Conservation (phyloP, 2,113 vertebrate species). For the Astatoreochromis straeleni region DNA sequence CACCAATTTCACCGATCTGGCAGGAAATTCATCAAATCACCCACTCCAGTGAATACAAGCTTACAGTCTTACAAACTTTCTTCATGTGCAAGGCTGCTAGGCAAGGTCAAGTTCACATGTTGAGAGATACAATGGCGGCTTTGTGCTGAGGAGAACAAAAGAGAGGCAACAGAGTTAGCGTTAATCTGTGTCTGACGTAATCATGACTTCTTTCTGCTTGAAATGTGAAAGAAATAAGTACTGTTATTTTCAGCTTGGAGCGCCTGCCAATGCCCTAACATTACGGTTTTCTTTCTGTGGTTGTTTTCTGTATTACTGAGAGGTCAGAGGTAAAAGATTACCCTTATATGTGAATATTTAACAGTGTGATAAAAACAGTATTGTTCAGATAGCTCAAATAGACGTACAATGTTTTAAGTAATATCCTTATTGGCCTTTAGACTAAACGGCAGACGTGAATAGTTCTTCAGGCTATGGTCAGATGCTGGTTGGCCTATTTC, state of each 20-base stretch:
- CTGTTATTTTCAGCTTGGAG: neutral
- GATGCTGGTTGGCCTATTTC: neutral
- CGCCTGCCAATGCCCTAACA: neutral
- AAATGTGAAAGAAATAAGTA: neutral
- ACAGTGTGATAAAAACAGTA: accelerated
- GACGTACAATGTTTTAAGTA: neutral
- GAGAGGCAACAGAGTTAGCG: no score
- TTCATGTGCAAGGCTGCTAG: neutral
- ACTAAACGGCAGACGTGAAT: accelerated
- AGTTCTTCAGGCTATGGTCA: neutral
- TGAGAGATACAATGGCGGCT: neutral
- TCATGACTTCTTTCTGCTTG: neutral
- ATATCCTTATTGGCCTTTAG: neutral
- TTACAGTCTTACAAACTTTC: neutral
- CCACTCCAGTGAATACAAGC: no score
- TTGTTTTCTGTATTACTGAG: neutral
- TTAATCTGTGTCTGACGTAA: neutral
- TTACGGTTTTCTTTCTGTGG: neutral
- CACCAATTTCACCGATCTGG: accelerated
- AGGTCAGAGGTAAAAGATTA: neutral
- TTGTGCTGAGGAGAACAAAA: neutral
- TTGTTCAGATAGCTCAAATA: neutral
- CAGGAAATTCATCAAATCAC: neutral
- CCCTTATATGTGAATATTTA: neutral
- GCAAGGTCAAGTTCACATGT: neutral